These are phyloP conservation scores for Neosalanx taihuensis DNA, from an alignment of 2,797 vertebrate genomes.

Conservation along the genomic window DNA sequence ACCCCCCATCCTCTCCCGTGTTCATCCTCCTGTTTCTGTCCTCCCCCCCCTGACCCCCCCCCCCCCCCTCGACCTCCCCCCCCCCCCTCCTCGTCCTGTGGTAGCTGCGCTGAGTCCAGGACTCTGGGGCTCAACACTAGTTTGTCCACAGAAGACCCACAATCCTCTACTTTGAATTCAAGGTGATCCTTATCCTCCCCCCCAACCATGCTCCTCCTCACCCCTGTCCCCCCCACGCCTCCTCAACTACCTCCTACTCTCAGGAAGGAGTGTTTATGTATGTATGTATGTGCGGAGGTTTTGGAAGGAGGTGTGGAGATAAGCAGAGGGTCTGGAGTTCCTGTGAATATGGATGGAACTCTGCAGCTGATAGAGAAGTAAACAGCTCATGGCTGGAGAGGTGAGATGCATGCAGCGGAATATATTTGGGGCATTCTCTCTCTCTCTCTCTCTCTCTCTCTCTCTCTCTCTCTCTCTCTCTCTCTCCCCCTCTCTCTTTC, in stretches of 20 bases:
- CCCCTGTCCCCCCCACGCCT: constrained; percentile 48
- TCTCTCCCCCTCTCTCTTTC: constrained; percentile 54
- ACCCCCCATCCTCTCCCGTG: too few species aligned
- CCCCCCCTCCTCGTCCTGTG: constrained; percentile 22
- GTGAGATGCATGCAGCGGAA: constrained; percentile 68
- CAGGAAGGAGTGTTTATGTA: constrained; percentile 81
- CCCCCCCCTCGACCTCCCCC: background rate
- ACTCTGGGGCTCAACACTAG: constrained; percentile 45
- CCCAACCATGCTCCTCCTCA: constrained; percentile 25
- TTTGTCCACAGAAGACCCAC: constrained; percentile 62
- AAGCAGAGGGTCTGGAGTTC: constrained; percentile 79
- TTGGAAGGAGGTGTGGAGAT: constrained; percentile 74
- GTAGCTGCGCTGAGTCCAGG: constrained; percentile 51
- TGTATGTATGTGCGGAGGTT: constrained; percentile 75
- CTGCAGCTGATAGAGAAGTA: constrained; percentile 78
- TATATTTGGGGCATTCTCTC: constrained; percentile 63
- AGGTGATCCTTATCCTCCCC: constrained; percentile 78
- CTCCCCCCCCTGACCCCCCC: background rate
- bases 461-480: constrained; percentile 21
- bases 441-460: constrained; percentile 10
- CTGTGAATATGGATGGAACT: constrained; percentile 81
- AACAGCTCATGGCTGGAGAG: constrained; percentile 66
- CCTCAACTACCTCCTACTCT: constrained; percentile 69
- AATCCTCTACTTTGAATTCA: constrained; percentile 82
- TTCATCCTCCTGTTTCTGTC: too few species aligned